These are phyloP conservation scores for Uria aalge DNA, from an alignment of 2,113 vertebrate genomes.

Conservation along the genomic window DNA sequence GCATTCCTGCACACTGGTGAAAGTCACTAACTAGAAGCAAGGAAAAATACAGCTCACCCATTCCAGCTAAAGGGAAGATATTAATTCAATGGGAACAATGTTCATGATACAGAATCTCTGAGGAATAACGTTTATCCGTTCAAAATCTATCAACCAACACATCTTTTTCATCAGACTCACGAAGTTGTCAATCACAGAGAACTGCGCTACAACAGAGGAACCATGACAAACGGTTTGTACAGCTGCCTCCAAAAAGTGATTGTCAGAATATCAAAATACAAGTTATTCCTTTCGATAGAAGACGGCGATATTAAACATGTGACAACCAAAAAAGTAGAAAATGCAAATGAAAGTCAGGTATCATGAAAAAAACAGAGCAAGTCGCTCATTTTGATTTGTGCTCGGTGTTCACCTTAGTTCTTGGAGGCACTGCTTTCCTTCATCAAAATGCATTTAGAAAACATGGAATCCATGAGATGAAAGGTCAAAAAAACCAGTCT, in stretches of 20 bases:
- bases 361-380: accelerated
- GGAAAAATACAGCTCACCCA: not conserved
- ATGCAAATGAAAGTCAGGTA: not conserved
- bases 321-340: not conserved
- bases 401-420: not conserved
- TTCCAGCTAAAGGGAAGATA: not conserved
- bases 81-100: not conserved
- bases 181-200: not conserved
- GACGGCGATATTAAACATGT: not conserved
- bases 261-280: not conserved
- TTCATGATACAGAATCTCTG: not conserved
- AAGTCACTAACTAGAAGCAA: not conserved
- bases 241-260: not conserved
- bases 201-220: not conserved
- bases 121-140: not conserved
- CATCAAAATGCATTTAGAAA: not conserved
- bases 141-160: not conserved
- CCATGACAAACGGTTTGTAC: not conserved
- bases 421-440: not conserved
- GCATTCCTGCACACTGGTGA: not conserved
- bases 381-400: not conserved
- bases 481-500: not conserved
- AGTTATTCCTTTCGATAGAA: not conserved
- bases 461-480: not conserved
- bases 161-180: not conserved